Evolutionary conservation across 2,888 invertebrate genomes (phyloP), one percentile per base, ranked within the genome.

Genomic region (Chromoteleia sp.): DNA sequence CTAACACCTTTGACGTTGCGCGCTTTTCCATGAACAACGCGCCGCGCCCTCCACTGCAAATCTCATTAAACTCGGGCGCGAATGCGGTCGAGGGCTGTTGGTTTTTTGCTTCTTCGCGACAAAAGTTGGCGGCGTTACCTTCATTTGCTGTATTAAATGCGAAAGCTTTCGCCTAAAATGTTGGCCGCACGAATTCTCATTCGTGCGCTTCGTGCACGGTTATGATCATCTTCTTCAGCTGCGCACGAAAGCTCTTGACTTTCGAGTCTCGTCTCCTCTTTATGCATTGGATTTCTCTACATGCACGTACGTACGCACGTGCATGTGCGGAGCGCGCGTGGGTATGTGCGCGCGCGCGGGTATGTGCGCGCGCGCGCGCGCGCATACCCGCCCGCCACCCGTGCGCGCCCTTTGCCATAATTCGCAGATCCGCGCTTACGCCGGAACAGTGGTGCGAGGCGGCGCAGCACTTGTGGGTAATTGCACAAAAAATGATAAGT

Each of bases 151-250:
- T 39, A 59, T 25, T 59, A 59, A 59, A 59, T 15, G 14, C 10
- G 41, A 41, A 59, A 41, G 41, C 48, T 58, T 79, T 73, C n/a
- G 19, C 78, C n/a, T n/a, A n/a, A n/a, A n/a, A n/a, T n/a, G n/a
- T n/a, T n/a, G n/a, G n/a, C n/a, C n/a, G n/a, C n/a, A n/a, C n/a
- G n/a, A n/a, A n/a, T n/a, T n/a, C n/a, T n/a, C n/a, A n/a, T n/a
- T n/a, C n/a, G n/a, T n/a, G n/a, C n/a, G n/a, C n/a, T n/a, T n/a
- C n/a, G n/a, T n/a, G n/a, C n/a, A n/a, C n/a, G n/a, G n/a, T n/a
- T n/a, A 82, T 70, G 84, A 85, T 85, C 79, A 82, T 85, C 86
- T 85, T 84, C 6, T n/a, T 4, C 17, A 25, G 50, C n/a, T 29
- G 50, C 67, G 76, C 48, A 74, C 68, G 65, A 84, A 84, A 84